Percentiles rank a stretch among this genome's conserved stretches.
These are phyloP conservation scores for Trichonephila inaurata DNA, from an alignment of 1,140 invertebrate genomes.

Conservation along the genomic window DNA sequence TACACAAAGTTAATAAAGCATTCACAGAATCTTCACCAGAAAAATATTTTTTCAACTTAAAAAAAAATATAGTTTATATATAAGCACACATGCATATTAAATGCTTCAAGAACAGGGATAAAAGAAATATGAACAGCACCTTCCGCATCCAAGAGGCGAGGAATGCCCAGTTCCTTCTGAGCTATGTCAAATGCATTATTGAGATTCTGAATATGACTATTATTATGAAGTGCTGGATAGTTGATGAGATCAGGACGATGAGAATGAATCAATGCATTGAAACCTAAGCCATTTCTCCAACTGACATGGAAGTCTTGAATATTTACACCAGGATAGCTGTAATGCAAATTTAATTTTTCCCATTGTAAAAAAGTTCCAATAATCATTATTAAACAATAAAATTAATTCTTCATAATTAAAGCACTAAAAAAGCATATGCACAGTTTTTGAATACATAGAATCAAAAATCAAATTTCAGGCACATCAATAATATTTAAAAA, in stretches of 20 bases:
- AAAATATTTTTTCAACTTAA: background rate
- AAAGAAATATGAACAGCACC: constrained; percentile 80
- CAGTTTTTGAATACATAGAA: too few relatives aligned
- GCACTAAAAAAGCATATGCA: too few relatives aligned
- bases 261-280: constrained; percentile 98
- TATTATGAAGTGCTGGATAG: constrained; percentile 88
- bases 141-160: constrained; percentile 91
- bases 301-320: constrained; percentile 86
- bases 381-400: too few relatives aligned
- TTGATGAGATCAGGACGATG: constrained; percentile 96
- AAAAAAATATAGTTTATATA: background rate
- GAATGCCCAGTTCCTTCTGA: constrained; percentile 94
- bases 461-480: too few relatives aligned
- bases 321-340: constrained; percentile 80
- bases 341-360: constrained; percentile 80
- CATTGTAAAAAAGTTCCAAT: too few relatives aligned
- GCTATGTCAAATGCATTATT: constrained; percentile 98
- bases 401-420: too few relatives aligned
- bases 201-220: constrained; percentile 93
- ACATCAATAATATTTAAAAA: too few relatives aligned
- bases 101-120: too few relatives aligned
- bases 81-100: too few relatives aligned
- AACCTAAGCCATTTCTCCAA: constrained; percentile 97
- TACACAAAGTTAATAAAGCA: background rate
- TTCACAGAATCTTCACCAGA: background rate